A percentile compares a stretch with the other conserved stretches of the same genome.
Evolutionary conservation across 2,888 invertebrate genomes (phyloP).

Genomic region (Stenodema calcarata): DNA sequence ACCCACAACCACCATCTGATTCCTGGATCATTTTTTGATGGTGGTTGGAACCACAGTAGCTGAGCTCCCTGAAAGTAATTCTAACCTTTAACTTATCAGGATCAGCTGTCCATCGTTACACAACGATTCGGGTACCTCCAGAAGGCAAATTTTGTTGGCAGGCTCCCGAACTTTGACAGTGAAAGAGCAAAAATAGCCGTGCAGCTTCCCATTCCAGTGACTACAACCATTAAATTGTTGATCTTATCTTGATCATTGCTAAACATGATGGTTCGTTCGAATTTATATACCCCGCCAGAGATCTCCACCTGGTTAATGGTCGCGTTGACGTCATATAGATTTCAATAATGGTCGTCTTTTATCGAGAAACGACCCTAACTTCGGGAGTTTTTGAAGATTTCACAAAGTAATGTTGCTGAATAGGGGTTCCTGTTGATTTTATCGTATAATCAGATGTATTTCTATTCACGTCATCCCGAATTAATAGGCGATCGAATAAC

Average conservation of each 20-base stretch:
- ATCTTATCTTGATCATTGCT: background rate
- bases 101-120: too few species aligned
- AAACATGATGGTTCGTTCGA: background rate
- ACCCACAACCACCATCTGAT: too few species aligned
- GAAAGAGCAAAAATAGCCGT: too few species aligned
- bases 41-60: too few species aligned
- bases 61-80: too few species aligned
- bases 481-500: background rate
- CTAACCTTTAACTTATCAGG: too few species aligned
- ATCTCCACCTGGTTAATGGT: background rate
- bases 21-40: too few species aligned
- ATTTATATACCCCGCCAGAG: too few species aligned
- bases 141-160: too few species aligned
- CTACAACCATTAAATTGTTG: background rate
- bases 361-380: background rate
- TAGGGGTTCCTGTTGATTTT: background rate
- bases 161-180: too few species aligned
- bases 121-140: too few species aligned
- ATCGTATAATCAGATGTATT: background rate
- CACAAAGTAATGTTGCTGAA: background rate
- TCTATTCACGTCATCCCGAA: background rate
- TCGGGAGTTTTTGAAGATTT: background rate
- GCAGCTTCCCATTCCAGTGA: too few species aligned
- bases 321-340: background rate
- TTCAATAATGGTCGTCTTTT: background rate